Evolutionary conservation across 2,113 vertebrate species (phyloP).

Genomic region (Daphoenositta chrysoptera): DNA sequence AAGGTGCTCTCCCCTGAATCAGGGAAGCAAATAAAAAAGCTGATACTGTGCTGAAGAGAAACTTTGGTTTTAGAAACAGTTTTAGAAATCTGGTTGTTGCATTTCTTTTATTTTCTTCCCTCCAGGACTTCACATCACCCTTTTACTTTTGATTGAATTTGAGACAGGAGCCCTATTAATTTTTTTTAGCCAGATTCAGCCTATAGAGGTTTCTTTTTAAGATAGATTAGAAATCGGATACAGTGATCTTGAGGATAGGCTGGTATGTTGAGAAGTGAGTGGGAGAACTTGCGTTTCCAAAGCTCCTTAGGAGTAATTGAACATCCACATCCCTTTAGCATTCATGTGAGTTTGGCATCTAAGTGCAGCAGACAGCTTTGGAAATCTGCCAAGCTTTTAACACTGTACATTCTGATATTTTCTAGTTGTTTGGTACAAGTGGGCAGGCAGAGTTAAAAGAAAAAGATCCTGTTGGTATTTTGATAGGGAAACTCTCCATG

Average conservation of each 20-base stretch:
- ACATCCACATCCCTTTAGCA: background rate
- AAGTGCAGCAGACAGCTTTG: background rate
- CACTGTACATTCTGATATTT: background rate
- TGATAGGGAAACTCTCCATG: background rate
- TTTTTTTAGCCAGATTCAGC: background rate
- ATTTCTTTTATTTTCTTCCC: background rate
- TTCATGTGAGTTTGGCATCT: background rate
- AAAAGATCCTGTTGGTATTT: background rate
- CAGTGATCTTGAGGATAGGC: background rate
- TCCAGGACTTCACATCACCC: background rate
- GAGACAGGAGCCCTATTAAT: background rate
- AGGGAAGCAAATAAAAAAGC: background rate
- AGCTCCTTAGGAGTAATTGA: background rate
- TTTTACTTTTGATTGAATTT: background rate
- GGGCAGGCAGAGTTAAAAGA: background rate
- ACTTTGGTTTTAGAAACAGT: background rate
- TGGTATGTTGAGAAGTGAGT: background rate
- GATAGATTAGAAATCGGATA: background rate
- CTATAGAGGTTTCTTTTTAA: background rate
- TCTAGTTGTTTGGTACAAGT: background rate
- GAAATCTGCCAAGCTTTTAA: slow-evolving; percentile 27
- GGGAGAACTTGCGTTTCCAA: background rate
- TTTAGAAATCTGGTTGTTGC: background rate
- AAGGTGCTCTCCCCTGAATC: background rate
- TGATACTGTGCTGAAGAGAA: background rate